Base-by-base conservation (phyloP, 2,113 vertebrate genomes). In the Macheiramphus alcinus region DNA sequence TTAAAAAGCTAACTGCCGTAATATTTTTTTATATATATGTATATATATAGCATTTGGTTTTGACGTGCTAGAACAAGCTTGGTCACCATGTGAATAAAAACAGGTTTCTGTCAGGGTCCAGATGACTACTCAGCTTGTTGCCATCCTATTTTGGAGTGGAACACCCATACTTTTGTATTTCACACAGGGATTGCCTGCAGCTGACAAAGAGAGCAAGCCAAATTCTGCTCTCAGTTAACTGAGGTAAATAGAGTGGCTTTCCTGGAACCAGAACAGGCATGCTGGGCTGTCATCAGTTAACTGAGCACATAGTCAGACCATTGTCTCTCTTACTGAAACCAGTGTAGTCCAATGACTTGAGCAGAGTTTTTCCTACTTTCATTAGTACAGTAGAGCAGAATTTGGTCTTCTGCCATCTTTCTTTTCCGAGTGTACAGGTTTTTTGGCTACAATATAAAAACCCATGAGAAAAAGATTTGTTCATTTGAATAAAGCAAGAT, bases 61-160 rank as follows among this genome's bases (percentile, higher is more conserved):
- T 59, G 72, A 70, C 58, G 17, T 14, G 34, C 53, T 80, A 56
- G 48, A 86, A 67, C 15, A 45, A 91, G 45, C 62, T 56, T 76
- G 73, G 67, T 73, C 50, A 59, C 29, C 11, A 2, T 11, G 27
- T 9, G 55, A 97, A 62, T 47, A 80, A 90, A 94, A 97, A 7
- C 93, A 94, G 94, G 80, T 89, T 97, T 98, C 82, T 97, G 88
- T 97, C 92, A 95, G 90, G 88, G 96, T 94, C 97, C 98, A 98
- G 98, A 98, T 98, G 98, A 98, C 95, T 38, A 14, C 97, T 94
- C 98, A 98, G 98, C 97, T 98, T 98, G 98, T 74, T 92, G 93
- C 92, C 95, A 67, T 91, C 22, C 9, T 70, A 55, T 36, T 95
- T 94, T 97, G 93, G 96, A 97, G 97, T 74, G 86, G 92, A 97